Evolutionary conservation across 2,797 vertebrate genomes (phyloP), one percentile per base, ranked within the genome.

Genomic region (Dendrocincla fuliginosa): DNA sequence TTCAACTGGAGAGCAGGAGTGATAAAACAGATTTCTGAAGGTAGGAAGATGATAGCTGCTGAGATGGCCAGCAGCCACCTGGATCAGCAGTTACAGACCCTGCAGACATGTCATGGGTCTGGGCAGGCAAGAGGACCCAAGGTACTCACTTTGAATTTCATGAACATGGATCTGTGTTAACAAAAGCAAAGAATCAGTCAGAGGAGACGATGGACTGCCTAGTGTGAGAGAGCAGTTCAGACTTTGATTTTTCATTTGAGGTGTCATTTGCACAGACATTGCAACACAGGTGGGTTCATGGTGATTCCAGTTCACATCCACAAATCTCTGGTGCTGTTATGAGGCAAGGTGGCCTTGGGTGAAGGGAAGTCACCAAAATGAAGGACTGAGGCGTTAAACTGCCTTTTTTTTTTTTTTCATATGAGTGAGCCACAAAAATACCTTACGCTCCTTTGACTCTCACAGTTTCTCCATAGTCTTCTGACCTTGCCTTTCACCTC

Each of bases 201-300:
- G 61, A 68, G 49, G 50, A 76, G 42, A 32, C 47, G 65, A 42
- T 0, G 5, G 19, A 49, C 59, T 82, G 55, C 30, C 83, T 32
- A 12, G 52, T 59, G 25, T 42, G 79, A 61, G 44, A 84, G 68
- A 24, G 79, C 67, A 42, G 24, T 10, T 69, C 60, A 63, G 44
- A 60, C 49, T 41, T 27, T 32, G 39, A 18, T 69, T 47, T 65
- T 28, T 41, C 5, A 4, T 14, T 25, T 35, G 9, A 55, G 39
- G 18, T 60, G 37, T 13, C 61, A 7, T 15, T 52, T 65, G 27
- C 41, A 57, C 57, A 77, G 41, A 30, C 10, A 5, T n/a, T 15
- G 19, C 32, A 55, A 3, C 52, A 25, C 37, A 19, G 41, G 39
- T 0, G 3, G 20, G 28, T 7, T 27, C 0, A 0, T 3, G 47